phyloP scores from a whole-genome alignment of 2,113 vertebrate species.

The Leptobrachium ailaonicum region DNA sequence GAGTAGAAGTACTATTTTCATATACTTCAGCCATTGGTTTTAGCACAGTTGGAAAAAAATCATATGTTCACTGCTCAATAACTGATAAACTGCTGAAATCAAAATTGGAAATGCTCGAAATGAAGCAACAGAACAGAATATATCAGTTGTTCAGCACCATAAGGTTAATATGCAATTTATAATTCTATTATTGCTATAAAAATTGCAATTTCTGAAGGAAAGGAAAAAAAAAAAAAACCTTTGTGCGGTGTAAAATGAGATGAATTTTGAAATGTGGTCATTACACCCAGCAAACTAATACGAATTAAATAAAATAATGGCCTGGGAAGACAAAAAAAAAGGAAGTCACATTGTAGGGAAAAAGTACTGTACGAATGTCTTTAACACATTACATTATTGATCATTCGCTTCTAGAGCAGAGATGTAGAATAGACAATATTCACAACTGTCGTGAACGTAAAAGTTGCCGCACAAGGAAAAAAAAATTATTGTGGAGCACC shows the following conservation, averaged over 20 bases:
- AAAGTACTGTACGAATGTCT: slow-evolving; percentile 12
- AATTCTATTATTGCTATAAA: slow-evolving; percentile 27
- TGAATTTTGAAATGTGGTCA: slow-evolving; percentile 19
- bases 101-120: slow-evolving; percentile 15
- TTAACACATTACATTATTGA: too few relatives aligned
- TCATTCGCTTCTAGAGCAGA: too few relatives aligned
- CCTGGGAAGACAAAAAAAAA: not conserved
- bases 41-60: slow-evolving; percentile 28
- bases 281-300: slow-evolving; percentile 7
- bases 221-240: not conserved
- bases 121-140: not conserved
- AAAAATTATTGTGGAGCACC: too few relatives aligned
- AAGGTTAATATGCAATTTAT: slow-evolving; percentile 35
- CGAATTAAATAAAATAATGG: slow-evolving; percentile 18
- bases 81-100: slow-evolving; percentile 42
- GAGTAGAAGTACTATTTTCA: slow-evolving; percentile 33
- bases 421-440: too few relatives aligned
- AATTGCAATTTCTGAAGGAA: slow-evolving; percentile 12
- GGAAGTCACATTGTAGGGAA: slow-evolving; percentile 7
- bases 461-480: too few relatives aligned
- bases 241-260: slow-evolving; percentile 7
- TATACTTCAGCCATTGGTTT: slow-evolving; percentile 40
- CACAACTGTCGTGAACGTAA: too few relatives aligned
- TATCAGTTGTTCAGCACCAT: slow-evolving; percentile 31
- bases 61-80: slow-evolving; percentile 38